Percentiles rank a stretch among this genome's conserved stretches.
These are phyloP conservation scores for Polyergus mexicanus DNA, from an alignment of 1,140 invertebrate genomes.

Conservation along the genomic window DNA sequence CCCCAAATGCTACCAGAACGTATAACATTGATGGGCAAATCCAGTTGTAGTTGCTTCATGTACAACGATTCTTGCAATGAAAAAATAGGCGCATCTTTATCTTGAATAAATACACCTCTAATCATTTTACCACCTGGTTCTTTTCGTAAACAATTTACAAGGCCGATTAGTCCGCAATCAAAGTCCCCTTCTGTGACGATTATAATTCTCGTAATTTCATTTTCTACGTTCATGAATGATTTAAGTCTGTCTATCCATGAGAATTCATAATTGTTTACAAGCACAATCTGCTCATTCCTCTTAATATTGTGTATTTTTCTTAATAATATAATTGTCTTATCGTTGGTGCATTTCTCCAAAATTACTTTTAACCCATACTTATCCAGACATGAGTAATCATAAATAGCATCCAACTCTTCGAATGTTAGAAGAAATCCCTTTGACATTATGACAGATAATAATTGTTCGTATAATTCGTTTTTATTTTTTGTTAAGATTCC, in stretches of 20 bases:
- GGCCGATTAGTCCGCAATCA: slow-evolving; percentile 93
- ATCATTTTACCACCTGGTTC: slow-evolving; percentile 90
- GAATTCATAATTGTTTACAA: slow-evolving; percentile 80
- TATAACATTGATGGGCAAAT: slow-evolving; percentile 93
- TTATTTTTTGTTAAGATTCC: neutral
- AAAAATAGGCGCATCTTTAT: slow-evolving; percentile 89
- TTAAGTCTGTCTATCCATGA: slow-evolving; percentile 86
- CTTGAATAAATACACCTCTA: slow-evolving; percentile 89
- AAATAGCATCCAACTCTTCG: slow-evolving; percentile 76
- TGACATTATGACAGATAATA: slow-evolving; percentile 64
- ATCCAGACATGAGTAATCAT: slow-evolving; percentile 68
- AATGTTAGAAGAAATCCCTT: slow-evolving; percentile 85
- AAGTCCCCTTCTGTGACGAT: slow-evolving; percentile 88
- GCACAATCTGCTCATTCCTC: slow-evolving; percentile 74
- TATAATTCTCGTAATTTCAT: slow-evolving; percentile 81
- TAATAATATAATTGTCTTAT: slow-evolving; percentile 76
- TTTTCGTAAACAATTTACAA: slow-evolving; percentile 91
- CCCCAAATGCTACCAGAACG: slow-evolving; percentile 91
- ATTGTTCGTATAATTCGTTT: neutral
- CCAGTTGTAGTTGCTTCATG: slow-evolving; percentile 88
- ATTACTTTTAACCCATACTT: slow-evolving; percentile 76
- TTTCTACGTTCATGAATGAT: slow-evolving; percentile 86
- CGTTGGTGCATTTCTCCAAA: slow-evolving; percentile 76
- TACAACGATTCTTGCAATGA: slow-evolving; percentile 89
- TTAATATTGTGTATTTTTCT: slow-evolving; percentile 75